Evolutionary conservation across 2,113 vertebrate genomes (phyloP).

Genomic region (Garra rufa): DNA sequence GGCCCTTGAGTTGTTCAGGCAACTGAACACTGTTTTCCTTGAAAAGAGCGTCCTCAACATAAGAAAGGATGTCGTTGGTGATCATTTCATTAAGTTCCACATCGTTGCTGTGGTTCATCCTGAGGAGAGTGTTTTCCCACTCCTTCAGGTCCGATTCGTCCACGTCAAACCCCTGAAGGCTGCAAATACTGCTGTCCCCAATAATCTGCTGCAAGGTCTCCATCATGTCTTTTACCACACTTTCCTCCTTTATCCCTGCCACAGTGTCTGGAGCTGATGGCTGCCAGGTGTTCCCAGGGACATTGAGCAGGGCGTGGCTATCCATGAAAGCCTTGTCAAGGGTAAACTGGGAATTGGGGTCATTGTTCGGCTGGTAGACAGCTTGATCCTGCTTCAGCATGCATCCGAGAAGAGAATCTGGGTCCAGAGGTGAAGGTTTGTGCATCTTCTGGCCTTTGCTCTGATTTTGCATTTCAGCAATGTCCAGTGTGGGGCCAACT

Average conservation of each 20-base stretch:
- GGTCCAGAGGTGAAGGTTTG: slow-evolving; percentile 18
- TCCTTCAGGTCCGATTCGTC: slow-evolving; percentile 56
- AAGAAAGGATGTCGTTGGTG: slow-evolving; percentile 64
- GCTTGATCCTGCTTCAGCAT: slow-evolving; percentile 76
- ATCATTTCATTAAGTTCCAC: slow-evolving; percentile 44
- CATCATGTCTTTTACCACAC: slow-evolving; percentile 54
- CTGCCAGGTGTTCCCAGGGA: slow-evolving; percentile 58
- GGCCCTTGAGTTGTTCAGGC: slow-evolving; percentile 43
- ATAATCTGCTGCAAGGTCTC: slow-evolving; percentile 63
- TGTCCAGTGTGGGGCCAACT: slow-evolving; percentile 64
- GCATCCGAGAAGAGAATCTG: slow-evolving; percentile 74
- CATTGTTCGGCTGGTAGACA: slow-evolving; percentile 54
- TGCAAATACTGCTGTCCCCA: slow-evolving; percentile 36
- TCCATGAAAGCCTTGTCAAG: slow-evolving; percentile 72
- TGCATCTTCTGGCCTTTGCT: slow-evolving; percentile 51
- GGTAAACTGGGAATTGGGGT: slow-evolving; percentile 56
- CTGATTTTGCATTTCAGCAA: slow-evolving; percentile 47
- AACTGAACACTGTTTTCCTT: slow-evolving; percentile 59
- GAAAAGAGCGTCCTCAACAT: slow-evolving; percentile 71
- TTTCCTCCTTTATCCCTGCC: slow-evolving; percentile 55
- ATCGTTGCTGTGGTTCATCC: slow-evolving; percentile 44
- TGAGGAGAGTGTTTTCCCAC: slow-evolving; percentile 68
- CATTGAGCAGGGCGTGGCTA: slow-evolving; percentile 69
- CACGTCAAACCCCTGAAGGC: slow-evolving; percentile 33
- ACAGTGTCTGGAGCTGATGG: background rate